A percentile compares a stretch with the other conserved stretches of the same genome.
Conservation (phyloP, 2,888 invertebrate genomes). For the Chalcosyrphus nemorum region DNA sequence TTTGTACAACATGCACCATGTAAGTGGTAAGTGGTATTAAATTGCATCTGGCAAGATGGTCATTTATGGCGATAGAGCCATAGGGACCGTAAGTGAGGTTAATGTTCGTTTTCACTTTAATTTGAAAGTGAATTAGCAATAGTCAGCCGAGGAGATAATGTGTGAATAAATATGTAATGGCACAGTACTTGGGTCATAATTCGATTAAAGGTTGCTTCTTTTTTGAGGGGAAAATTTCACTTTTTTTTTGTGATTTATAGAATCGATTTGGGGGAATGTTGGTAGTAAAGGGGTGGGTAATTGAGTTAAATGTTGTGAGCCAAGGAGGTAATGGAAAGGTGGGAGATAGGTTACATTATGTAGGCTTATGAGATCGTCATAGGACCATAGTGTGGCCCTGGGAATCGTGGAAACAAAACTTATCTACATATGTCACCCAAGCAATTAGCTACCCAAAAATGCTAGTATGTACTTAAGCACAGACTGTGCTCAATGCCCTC, state of each 20-base stretch:
- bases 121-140: not conserved
- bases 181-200: not conserved
- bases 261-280: too few species aligned
- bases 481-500: too few species aligned
- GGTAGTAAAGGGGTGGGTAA: too few species aligned
- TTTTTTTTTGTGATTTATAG: not conserved
- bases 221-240: not conserved
- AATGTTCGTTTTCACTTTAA: slow-evolving; percentile 11
- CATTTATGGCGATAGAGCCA: not conserved
- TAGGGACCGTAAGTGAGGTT: not conserved
- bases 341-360: too few species aligned
- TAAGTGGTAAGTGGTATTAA: slow-evolving; percentile 6
- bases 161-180: not conserved
- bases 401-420: too few species aligned
- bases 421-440: too few species aligned
- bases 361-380: too few species aligned
- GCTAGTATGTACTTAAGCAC: too few species aligned
- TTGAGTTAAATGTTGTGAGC: too few species aligned
- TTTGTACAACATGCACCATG: not conserved
- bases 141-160: not conserved
- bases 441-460: too few species aligned
- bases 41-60: not conserved
- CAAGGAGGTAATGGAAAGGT: too few species aligned
- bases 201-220: not conserved
- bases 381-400: too few species aligned